Evolutionary conservation across 2,888 invertebrate genomes (phyloP).

Genomic region (Spialia ferax): DNA sequence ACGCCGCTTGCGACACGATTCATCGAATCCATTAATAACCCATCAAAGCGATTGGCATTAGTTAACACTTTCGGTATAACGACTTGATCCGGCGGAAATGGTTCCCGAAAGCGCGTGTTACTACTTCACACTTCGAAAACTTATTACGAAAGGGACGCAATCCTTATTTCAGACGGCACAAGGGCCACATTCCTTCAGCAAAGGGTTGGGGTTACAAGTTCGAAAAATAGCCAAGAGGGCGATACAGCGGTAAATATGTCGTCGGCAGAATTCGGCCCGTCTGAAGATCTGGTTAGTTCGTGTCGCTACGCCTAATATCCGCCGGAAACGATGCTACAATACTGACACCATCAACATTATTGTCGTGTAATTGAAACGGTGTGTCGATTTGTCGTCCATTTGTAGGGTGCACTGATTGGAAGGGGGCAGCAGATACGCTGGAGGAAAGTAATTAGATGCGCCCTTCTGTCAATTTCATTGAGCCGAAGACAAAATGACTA

Average conservation of each 20-base stretch:
- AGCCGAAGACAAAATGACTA: neutral
- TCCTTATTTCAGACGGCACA: conserved; percentile 30
- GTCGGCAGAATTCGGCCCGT: conserved; percentile 73
- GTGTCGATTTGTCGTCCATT: conserved; percentile 74
- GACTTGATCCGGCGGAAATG: conserved; percentile 76
- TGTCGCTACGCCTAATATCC: conserved; percentile 77
- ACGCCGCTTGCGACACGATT: conserved; percentile 50
- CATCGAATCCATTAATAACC: conserved; percentile 59
- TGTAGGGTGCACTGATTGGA: conserved; percentile 41
- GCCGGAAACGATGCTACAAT: conserved; percentile 74
- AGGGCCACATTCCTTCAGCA: conserved; percentile 33
- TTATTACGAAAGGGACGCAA: conserved; percentile 23
- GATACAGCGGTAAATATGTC: conserved; percentile 78
- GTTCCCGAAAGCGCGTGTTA: conserved; percentile 53
- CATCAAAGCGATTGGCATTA: conserved; percentile 73
- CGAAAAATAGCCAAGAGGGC: conserved; percentile 50
- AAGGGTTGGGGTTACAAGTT: conserved; percentile 19
- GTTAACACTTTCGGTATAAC: conserved; percentile 71
- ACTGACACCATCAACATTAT: conserved; percentile 68
- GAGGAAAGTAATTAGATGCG: conserved; percentile 29
- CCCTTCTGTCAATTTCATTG: neutral
- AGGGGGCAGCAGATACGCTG: neutral
- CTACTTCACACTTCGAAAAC: conserved; percentile 43
- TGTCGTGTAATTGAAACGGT: conserved; percentile 80
- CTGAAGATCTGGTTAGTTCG: conserved; percentile 60